Evolutionary conservation across 2,888 invertebrate genomes (phyloP), one percentile per base, ranked within the genome.

Genomic region (Argynnis bischoffii): DNA sequence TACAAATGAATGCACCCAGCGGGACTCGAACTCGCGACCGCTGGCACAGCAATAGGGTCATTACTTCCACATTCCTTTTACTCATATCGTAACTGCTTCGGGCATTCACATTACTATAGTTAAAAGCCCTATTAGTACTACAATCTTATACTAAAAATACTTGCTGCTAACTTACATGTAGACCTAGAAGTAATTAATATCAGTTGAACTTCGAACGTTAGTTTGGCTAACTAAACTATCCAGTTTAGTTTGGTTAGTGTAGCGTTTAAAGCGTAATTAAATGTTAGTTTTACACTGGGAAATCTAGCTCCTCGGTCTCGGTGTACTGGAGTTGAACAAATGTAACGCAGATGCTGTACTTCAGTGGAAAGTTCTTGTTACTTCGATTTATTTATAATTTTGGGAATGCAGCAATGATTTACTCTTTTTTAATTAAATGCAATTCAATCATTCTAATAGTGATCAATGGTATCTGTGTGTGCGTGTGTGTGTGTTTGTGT

Each of bases 251-350:
- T 14, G 64, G 67, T 64, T 61, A 56, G 61, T 57, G 64, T 67
- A 64, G 61, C 60, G 60, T 60, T 57, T 67, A 67, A 47, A 64
- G 35, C 64, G 61, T 61, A 70, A 70, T 67, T 67, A 59, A 67
- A 64, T 67, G 50, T 59, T 66, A 63, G 63, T 60, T 69, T 69
- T 66, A 63, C 55, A 59, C 61, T 57, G 13, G 50, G 18, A 57
- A 55, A 21, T 53, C 21, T 51, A 61, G 41, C 51, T n/a, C 18
- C 61, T 21, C 41, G 21, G 21, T 35, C 18, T 53, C 35, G 41
- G 13, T 15, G 4, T 4, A 41, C 18, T 53, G 8, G 41, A 41
- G 61, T 21, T 31, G 16, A 41, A 51, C 50, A 61, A 61, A 53
- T 61, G 2, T 41, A 41, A 31, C 51, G 35, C 51, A 61, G 16